These are phyloP conservation scores for Eulemur albifrons DNA, from an alignment of 2,797 vertebrate species.

Conservation along the genomic window DNA sequence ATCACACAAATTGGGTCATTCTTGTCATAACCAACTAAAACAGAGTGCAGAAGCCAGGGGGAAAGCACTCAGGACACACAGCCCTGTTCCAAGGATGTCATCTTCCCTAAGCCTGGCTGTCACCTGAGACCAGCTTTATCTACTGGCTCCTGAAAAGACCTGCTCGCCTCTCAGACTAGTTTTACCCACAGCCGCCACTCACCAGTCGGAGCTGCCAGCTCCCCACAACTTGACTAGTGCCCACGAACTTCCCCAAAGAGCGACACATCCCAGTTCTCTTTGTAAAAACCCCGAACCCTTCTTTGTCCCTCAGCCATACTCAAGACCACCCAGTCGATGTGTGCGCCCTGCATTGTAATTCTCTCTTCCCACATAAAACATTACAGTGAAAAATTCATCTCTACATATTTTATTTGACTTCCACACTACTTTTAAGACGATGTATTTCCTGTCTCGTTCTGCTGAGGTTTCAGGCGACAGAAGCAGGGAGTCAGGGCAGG, in stretches of 20 bases:
- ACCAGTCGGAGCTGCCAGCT: no score
- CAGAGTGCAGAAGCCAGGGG: neutral
- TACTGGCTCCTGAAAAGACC: neutral
- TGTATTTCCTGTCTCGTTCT: neutral
- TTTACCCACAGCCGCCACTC: neutral
- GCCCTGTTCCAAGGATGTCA: neutral
- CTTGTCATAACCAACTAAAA: neutral
- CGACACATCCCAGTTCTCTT: neutral
- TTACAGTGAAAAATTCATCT: neutral
- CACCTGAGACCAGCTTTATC: neutral
- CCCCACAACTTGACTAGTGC: neutral
- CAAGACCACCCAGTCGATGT: neutral
- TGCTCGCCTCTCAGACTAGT: neutral
- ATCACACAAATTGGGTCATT: neutral
- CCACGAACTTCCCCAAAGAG: neutral
- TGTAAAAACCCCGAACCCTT: neutral
- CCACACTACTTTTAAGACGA: neutral
- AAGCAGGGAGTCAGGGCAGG: no score
- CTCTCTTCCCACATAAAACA: neutral
- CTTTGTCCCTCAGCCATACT: neutral
- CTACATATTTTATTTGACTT: neutral
- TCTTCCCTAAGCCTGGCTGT: neutral
- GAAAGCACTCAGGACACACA: neutral
- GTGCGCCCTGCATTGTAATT: neutral
- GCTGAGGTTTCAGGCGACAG: neutral